These are phyloP conservation scores for Nemurella pictetii DNA, from an alignment of 2,888 invertebrate species.

Conservation along the genomic window DNA sequence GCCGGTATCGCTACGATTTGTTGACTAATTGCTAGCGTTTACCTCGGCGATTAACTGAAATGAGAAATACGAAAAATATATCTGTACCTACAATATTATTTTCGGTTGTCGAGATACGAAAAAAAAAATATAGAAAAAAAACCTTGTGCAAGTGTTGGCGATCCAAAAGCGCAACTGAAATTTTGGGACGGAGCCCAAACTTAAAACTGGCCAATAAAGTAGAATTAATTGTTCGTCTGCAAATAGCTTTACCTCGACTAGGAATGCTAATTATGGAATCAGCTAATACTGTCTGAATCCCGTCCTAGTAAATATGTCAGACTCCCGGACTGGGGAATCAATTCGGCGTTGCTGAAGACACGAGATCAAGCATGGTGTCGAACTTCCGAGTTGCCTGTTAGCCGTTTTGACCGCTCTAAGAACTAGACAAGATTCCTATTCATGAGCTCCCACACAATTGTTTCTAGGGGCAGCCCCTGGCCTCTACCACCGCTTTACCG, in stretches of 20 bases:
- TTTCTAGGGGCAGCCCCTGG: no score
- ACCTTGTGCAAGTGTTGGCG: not conserved
- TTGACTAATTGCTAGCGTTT: not conserved
- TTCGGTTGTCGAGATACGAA: not conserved
- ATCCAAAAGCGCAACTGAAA: not conserved
- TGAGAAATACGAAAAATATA: not conserved
- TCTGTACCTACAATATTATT: conserved; percentile 1
- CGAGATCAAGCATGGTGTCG: no score
- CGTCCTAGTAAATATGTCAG: conserved; percentile 27
- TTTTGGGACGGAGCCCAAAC: conserved; percentile 19
- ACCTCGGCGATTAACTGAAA: not conserved
- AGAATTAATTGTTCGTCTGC: conserved; percentile 31
- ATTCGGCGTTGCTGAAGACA: not conserved
- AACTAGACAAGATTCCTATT: no score
- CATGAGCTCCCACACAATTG: no score
- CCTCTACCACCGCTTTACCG: no score
- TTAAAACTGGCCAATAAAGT: conserved; percentile 33
- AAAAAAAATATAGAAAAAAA: not conserved
- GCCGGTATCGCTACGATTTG: not conserved
- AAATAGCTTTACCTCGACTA: conserved; percentile 31
- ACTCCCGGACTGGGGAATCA: not conserved
- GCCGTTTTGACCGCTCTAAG: no score
- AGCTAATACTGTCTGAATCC: conserved; percentile 22
- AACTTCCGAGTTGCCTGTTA: no score
- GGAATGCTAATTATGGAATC: conserved; percentile 33